phyloP scores from a whole-genome alignment of 92 coral and sea anemone species.

The Zoanthus gigantus region DNA sequence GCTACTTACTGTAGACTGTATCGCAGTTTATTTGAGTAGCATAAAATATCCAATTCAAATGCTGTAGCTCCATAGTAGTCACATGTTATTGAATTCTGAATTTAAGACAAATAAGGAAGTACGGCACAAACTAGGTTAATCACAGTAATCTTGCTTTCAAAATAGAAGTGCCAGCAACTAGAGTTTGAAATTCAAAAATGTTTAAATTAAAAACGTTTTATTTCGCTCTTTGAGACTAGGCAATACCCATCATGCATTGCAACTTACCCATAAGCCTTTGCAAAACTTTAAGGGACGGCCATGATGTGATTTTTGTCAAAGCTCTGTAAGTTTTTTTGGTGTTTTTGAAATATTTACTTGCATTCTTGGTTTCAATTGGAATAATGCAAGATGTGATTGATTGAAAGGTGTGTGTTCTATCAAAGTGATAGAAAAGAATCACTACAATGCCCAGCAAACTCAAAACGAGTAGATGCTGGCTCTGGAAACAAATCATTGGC shows the following conservation, averaged over 20 bases:
- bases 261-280: too few species aligned
- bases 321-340: too few species aligned
- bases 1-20: neutral
- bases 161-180: constrained; percentile 4
- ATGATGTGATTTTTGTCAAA: too few species aligned
- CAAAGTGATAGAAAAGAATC: constrained; percentile 41
- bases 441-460: constrained; percentile 59
- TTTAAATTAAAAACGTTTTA: too few species aligned
- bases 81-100: neutral
- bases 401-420: constrained; percentile 64
- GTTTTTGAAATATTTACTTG: too few species aligned
- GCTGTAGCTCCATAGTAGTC: neutral
- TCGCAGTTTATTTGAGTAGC: neutral
- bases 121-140: neutral
- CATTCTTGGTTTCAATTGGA: too few species aligned
- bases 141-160: neutral
- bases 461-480: constrained; percentile 32
- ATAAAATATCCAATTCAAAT: neutral
- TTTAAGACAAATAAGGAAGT: neutral
- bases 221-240: too few species aligned
- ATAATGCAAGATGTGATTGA: constrained; percentile 9
- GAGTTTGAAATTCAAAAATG: neutral
- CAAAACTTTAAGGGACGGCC: too few species aligned
- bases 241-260: too few species aligned
- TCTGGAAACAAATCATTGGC: constrained; percentile 56